These are phyloP conservation scores for Eulimnadia texana DNA, from an alignment of 1,140 invertebrate species.

Conservation along the genomic window DNA sequence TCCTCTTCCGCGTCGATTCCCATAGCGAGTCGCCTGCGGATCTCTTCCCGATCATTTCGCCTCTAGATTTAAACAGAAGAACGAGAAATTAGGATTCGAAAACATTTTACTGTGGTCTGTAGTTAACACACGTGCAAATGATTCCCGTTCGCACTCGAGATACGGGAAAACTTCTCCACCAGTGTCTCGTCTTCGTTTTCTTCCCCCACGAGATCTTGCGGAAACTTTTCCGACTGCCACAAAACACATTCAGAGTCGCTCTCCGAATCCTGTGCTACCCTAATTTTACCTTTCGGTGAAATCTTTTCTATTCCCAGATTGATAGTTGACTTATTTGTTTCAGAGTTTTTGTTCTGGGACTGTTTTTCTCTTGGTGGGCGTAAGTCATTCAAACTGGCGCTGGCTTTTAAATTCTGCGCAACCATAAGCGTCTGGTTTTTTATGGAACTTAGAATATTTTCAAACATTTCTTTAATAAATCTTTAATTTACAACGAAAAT, in stretches of 20 bases:
- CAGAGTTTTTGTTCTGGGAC: too few species aligned
- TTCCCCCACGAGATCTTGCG: background rate
- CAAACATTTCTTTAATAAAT: conserved; percentile 36
- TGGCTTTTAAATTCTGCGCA: conserved; percentile 24
- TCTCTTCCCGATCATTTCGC: conserved; percentile 81
- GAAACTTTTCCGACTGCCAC: background rate
- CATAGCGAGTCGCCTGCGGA: conserved; percentile 72
- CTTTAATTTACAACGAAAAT: background rate
- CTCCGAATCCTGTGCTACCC: background rate
- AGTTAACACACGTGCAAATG: conserved; percentile 11
- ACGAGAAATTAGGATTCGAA: background rate
- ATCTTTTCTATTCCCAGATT: too few species aligned
- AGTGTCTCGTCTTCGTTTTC: background rate
- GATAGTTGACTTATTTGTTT: too few species aligned
- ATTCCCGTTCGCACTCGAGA: background rate
- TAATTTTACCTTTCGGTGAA: too few species aligned
- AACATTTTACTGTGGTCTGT: background rate
- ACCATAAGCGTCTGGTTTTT: conserved; percentile 34
- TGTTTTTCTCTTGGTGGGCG: background rate
- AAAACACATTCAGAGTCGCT: background rate
- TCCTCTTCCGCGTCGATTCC: conserved; percentile 63
- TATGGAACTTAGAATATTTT: conserved; percentile 31
- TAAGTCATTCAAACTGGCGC: background rate
- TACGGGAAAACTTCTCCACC: background rate
- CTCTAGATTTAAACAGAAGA: conserved; percentile 49